Evolutionary conservation across 2,113 vertebrate genomes (phyloP).

Genomic region (Opisthocomus hoazin): DNA sequence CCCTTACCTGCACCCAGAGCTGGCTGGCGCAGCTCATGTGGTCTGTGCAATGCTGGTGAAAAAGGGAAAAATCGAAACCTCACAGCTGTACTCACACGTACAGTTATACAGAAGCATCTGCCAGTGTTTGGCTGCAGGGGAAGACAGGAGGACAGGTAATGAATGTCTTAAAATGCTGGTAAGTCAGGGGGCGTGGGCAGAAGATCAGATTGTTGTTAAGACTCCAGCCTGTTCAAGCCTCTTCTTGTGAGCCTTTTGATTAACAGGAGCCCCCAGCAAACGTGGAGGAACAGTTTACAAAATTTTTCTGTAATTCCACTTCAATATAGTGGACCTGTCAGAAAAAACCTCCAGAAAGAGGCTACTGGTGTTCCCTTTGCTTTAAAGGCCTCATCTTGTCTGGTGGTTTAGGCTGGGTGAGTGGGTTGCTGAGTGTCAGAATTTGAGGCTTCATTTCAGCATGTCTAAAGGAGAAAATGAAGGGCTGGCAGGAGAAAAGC

Average conservation of each 20-base stretch:
- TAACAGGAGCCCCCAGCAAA: neutral
- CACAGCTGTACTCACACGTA: rapidly evolving
- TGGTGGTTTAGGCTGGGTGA: neutral
- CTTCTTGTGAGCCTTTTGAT: neutral
- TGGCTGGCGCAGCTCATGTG: rapidly evolving
- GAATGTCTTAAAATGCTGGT: too few species aligned
- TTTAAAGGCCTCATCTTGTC: neutral
- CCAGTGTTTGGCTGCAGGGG: neutral
- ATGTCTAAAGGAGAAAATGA: neutral
- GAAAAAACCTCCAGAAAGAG: neutral
- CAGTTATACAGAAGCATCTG: neutral
- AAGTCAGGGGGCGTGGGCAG: too few species aligned
- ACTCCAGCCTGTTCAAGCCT: neutral
- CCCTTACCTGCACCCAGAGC: neutral
- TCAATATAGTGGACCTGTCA: neutral
- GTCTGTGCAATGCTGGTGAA: neutral
- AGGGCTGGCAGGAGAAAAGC: neutral
- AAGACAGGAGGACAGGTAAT: too few species aligned
- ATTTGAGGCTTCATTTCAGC: neutral
- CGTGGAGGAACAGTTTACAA: neutral
- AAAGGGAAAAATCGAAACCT: neutral
- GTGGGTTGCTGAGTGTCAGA: neutral
- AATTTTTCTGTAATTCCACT: neutral
- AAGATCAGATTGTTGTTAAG: too few species aligned
- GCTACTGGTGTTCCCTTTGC: neutral